Evolutionary conservation across 1,140 invertebrate species (phyloP), one percentile per base, ranked within the genome.

Genomic region (Euglossa dilemma): DNA sequence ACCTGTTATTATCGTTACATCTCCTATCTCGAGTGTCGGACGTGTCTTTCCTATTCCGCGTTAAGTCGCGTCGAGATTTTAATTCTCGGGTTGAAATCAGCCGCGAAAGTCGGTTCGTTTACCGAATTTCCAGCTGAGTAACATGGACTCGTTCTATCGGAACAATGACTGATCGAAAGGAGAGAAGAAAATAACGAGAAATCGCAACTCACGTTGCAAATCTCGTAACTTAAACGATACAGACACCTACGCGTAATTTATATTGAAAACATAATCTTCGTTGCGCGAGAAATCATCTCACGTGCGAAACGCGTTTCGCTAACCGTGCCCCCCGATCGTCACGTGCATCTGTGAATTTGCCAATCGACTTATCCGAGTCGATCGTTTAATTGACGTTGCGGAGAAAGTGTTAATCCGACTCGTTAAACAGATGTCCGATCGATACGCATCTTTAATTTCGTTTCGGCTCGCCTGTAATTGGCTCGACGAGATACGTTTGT

Each of bases 381-480:
- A 93, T 93, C 91, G 90, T 92, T 92, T 93, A 93, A 93, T 93
- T 91, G 90, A 89, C 85, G 82, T 72, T 66, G 20, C 69, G 36
- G 84, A 69, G 82, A 85, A 92, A 92, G 92, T 92, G 91, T 93
- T 93, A 92, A 93, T 93, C 91, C 83, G 92, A 90, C 90, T 84
- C 90, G 86, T 87, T 88, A 89, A 89, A 87, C 90, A 90, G 87
- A 89, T 90, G 91, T 90, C 76, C 88, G 87, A 79, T 71, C 87
- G 93, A 93, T 93, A 91, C 70, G 81, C 81, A 93, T 93, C 93
- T 93, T 92, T 90, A 93, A 93, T 92, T 93, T 92, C 85, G 87
- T 79, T 79, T 57, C 72, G 75, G 78, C 81, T 75, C 76, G 54
- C 78, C 80, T 84, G 92, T 93, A 93, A 93, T 93, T 93, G 91